Conservation (phyloP, 2,113 vertebrate genomes). For the Hepsetus odoe region DNA sequence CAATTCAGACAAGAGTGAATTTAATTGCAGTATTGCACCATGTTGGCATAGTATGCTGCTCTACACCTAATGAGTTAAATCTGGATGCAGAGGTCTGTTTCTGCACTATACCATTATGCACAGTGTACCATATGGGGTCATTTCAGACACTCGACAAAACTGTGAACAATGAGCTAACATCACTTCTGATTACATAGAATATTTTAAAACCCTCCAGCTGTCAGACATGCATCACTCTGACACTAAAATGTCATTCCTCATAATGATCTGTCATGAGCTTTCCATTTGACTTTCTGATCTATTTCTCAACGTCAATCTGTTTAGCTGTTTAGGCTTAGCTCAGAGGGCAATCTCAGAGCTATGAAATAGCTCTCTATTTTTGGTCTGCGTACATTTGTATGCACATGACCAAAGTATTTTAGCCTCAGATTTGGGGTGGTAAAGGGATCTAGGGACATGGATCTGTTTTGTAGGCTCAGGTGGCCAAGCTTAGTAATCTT, state of each 20-base stretch:
- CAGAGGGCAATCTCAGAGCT: neutral
- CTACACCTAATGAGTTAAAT: neutral
- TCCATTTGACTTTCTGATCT: conserved; percentile 29
- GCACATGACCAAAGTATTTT: neutral
- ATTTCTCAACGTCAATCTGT: conserved; percentile 12
- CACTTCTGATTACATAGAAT: conserved; percentile 18
- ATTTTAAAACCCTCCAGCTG: conserved; percentile 21
- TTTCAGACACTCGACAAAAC: neutral
- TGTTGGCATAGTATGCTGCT: too few relatives aligned
- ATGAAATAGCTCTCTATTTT: conserved; percentile 20
- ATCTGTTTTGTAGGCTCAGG: neutral
- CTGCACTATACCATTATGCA: neutral
- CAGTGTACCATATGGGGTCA: neutral
- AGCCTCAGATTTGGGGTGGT: neutral
- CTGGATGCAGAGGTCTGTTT: neutral
- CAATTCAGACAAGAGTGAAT: too few relatives aligned
- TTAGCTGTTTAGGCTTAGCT: conserved; percentile 8
- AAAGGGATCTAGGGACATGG: neutral
- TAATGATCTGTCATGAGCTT: conserved; percentile 21
- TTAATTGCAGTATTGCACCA: neutral
- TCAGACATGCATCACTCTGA: conserved; percentile 34
- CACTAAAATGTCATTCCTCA: conserved; percentile 26
- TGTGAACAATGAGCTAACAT: conserved; percentile 26
- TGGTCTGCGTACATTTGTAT: neutral
- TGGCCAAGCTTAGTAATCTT: neutral